phyloP scores from a whole-genome alignment of 2,113 vertebrate genomes.

The Pao palembangensis region DNA sequence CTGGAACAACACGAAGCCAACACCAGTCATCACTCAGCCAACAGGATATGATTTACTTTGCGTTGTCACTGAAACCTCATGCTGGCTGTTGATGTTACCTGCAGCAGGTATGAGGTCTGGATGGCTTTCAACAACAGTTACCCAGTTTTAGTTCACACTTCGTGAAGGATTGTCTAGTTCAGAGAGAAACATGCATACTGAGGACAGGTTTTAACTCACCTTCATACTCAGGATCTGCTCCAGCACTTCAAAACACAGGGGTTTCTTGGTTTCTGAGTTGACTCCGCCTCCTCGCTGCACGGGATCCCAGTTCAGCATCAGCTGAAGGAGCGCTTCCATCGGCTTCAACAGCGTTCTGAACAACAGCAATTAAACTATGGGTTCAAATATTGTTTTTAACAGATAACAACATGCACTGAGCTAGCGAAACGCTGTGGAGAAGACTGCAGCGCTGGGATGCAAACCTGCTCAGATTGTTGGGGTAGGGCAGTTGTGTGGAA shows the following conservation, averaged over 20 bases:
- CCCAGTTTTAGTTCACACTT: no score
- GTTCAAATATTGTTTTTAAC: background rate
- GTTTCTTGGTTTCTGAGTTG: slow-evolving; percentile 71
- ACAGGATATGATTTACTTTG: background rate
- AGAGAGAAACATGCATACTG: no score
- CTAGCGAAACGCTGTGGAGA: background rate
- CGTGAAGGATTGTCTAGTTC: no score
- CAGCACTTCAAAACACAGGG: slow-evolving; percentile 84
- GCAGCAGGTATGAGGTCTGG: no score
- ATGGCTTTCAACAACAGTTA: no score
- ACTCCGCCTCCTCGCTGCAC: slow-evolving; percentile 83
- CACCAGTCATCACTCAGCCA: background rate
- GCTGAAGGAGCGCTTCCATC: slow-evolving; percentile 85
- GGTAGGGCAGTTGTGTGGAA: slow-evolving; percentile 88
- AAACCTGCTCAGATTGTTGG: slow-evolving; percentile 91
- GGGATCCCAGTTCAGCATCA: slow-evolving; percentile 94
- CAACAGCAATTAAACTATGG: background rate
- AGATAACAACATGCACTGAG: background rate
- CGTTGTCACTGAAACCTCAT: no score
- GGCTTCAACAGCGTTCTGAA: slow-evolving; percentile 85
- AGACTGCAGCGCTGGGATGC: background rate
- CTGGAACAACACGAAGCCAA: slow-evolving; percentile 56
- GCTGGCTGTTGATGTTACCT: background rate
- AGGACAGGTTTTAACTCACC: slow-evolving; percentile 63
- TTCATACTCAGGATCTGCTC: slow-evolving; percentile 90